A percentile compares a stretch with the other conserved stretches of the same genome.
phyloP scores from a whole-genome alignment of 2,113 vertebrate genomes.

The Halcyon senegalensis region DNA sequence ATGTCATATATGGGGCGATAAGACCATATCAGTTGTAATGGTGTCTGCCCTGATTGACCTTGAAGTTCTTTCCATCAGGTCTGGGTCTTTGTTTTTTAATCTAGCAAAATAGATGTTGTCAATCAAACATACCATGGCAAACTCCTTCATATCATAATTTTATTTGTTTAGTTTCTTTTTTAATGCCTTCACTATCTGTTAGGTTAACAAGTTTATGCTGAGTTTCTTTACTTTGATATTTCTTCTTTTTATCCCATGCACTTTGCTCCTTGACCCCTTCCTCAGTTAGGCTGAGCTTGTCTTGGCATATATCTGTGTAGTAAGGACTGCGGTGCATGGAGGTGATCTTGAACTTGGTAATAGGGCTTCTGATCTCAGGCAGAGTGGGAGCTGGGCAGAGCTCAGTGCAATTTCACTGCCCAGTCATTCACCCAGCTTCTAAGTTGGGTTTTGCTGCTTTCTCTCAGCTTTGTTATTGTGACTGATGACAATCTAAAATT shows the following conservation, averaged over 20 bases:
- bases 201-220: not conserved
- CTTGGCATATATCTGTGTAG: not conserved
- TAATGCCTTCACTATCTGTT: not conserved
- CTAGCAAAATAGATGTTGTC: not conserved
- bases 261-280: slow-evolving; percentile 18
- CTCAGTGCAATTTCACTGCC: not conserved
- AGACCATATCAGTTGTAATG: not conserved
- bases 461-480: not conserved
- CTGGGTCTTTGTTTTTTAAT: not conserved
- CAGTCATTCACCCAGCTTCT: not conserved
- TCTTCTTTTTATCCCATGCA: slow-evolving; percentile 24
- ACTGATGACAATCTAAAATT: not conserved
- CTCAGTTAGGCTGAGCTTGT: not conserved
- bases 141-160: not conserved
- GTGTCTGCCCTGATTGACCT: not conserved
- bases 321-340: not conserved
- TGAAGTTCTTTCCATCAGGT: not conserved
- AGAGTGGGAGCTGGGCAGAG: not conserved
- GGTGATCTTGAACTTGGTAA: not conserved
- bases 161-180: not conserved
- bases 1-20: not conserved
- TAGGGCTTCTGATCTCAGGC: not conserved
- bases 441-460: not conserved
- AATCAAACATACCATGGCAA: not conserved
- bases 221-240: slow-evolving; percentile 24